Base-by-base conservation (phyloP, 2,888 invertebrate species). In the Watsonalla cultraria region DNA sequence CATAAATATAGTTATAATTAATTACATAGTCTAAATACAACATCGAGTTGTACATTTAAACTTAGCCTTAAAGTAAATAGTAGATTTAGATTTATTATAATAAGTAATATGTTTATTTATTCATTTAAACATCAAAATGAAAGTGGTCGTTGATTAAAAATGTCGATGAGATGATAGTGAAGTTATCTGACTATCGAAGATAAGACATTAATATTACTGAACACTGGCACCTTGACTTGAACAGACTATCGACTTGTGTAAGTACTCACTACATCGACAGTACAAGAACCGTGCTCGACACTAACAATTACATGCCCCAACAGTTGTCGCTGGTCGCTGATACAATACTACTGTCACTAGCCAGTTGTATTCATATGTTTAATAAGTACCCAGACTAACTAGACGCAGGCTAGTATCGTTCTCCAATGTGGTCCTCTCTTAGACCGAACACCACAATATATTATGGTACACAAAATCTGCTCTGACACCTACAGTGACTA, bases 1-100 rank as follows among this genome's bases (percentile, higher is more conserved):
- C 81, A 88, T 88, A 88, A 88, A 89, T 87, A 89, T 88, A 88
- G 80, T 49, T 49, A 39, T 87, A 80, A 80, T 84, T 82, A 80
- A 78, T 82, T 84, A 85, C 68, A 76, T 68, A 78, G 70, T 76
- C 83, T 80, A 80, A 74, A 74, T 81, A 86, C 84, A 81, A 80
- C 80, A 68, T 75, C 76, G 77, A 65, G 76, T 76, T 78, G 79
- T 80, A 82, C 71, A 65, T 77, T 86, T 85, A 74, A 81, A 80
- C 74, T 78, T 86, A 87, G 76, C 58, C 80, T 86, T 86, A 88
- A 80, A 64, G 78, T 84, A 85, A 76, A 84, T 86, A 86, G 82
- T 88, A 84, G 80, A 68, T 81, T 81, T 82, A 84, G 71, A 76
- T 71, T 74, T 76, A 74, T 34, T 68, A 80, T 74, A 72, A 74